These are phyloP conservation scores for Malurus melanocephalus DNA, from an alignment of 2,113 vertebrate genomes.

Conservation along the genomic window DNA sequence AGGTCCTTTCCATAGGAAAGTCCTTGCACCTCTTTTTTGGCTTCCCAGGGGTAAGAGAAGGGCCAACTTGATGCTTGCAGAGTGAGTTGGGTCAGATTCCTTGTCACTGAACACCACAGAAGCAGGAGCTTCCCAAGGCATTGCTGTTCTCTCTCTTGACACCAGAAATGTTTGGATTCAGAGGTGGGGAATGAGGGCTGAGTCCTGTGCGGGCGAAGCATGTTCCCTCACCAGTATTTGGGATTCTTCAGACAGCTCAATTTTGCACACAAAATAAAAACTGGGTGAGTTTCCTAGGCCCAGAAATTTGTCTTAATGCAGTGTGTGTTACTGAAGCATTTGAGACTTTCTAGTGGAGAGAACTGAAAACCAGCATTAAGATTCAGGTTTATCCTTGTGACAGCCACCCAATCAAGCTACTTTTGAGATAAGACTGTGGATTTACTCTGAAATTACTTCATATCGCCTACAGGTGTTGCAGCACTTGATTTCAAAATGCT, in stretches of 20 bases:
- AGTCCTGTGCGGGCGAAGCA: accelerated
- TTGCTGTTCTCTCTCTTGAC: not conserved
- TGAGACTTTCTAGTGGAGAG: not conserved
- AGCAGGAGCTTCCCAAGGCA: not conserved
- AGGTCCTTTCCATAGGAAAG: not conserved
- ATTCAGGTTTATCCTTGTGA: not conserved
- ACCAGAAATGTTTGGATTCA: not conserved
- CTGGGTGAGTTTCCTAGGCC: not conserved
- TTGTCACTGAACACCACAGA: not conserved
- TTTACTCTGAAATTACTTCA: not conserved
- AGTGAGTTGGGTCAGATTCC: not conserved
- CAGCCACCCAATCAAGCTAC: not conserved
- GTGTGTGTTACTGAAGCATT: not conserved
- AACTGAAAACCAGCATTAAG: not conserved
- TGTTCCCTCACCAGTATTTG: not conserved
- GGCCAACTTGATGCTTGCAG: not conserved
- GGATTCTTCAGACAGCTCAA: not conserved
- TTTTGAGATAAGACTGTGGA: slow-evolving; percentile 9
- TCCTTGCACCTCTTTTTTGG: not conserved
- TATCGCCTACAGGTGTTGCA: not conserved
- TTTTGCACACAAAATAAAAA: not conserved
- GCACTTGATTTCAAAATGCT: not conserved
- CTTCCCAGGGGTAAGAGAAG: not conserved
- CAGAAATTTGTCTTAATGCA: not conserved
- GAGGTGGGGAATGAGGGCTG: accelerated